A percentile compares a stretch with the other conserved stretches of the same genome.
Evolutionary conservation across 2,888 invertebrate species (phyloP).

Genomic region (Agelastica alni): DNA sequence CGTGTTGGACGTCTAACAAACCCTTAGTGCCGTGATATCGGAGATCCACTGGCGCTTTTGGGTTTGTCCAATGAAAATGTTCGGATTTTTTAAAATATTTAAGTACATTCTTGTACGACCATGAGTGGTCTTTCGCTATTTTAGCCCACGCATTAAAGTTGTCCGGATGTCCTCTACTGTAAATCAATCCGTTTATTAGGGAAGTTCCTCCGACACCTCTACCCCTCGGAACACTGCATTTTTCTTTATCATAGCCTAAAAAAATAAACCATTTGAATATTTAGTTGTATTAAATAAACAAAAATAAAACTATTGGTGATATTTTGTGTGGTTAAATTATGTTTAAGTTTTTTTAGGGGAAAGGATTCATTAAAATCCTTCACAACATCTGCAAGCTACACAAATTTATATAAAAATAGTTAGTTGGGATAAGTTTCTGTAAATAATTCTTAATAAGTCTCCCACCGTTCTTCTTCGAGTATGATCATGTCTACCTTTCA

Average conservation of each 20-base stretch:
- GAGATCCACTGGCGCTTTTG: conserved; percentile 15
- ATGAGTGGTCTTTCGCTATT: conserved; percentile 42
- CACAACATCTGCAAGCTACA: too few relatives aligned
- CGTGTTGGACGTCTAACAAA: conserved; percentile 33
- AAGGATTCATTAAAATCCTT: too few relatives aligned
- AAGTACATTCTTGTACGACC: conserved; percentile 63
- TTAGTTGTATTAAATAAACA: too few relatives aligned
- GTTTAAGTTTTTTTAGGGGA: too few relatives aligned
- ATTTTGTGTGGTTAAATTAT: too few relatives aligned
- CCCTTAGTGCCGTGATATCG: conserved; percentile 29
- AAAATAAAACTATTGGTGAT: too few relatives aligned
- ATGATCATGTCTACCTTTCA: too few relatives aligned
- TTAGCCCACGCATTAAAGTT: conserved; percentile 59
- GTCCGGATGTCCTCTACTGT: conserved; percentile 55
- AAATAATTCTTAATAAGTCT: too few relatives aligned
- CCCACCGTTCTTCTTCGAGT: too few relatives aligned
- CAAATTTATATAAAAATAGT: too few relatives aligned
- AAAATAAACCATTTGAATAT: neutral
- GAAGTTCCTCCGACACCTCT: conserved; percentile 60
- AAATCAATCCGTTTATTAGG: conserved; percentile 59
- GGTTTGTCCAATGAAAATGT: conserved; percentile 21
- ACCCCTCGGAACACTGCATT: conserved; percentile 45
- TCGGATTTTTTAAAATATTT: conserved; percentile 51
- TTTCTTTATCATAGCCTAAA: neutral
- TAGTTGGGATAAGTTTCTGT: too few relatives aligned